Conservation (phyloP, 2,797 vertebrate genomes). For the Euthynnus affinis region DNA sequence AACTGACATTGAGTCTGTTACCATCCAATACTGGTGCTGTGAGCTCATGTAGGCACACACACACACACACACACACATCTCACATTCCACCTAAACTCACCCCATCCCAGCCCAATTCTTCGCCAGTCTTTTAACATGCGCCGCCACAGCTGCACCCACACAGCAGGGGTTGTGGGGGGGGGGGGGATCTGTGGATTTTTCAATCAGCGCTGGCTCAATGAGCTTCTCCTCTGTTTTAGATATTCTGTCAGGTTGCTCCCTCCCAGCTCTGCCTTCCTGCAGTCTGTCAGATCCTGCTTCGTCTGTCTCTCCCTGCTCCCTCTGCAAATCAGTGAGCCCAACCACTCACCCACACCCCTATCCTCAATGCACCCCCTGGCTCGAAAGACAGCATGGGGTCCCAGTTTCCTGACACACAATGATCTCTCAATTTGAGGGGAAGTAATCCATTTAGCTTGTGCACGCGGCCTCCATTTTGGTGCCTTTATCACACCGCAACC, state of each 20-base stretch:
- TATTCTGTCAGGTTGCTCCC: conserved; percentile 65
- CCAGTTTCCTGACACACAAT: conserved; percentile 75
- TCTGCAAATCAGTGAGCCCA: conserved; percentile 67
- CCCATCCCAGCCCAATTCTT: conserved; percentile 52
- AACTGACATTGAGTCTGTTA: not conserved
- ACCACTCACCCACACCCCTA: conserved; percentile 43
- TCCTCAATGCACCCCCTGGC: conserved; percentile 57
- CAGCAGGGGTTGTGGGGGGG: conserved; percentile 41
- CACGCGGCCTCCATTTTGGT: conserved; percentile 60
- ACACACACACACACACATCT: not conserved
- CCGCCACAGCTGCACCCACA: conserved; percentile 60
- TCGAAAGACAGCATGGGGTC: conserved; percentile 70
- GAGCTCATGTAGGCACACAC: conserved; percentile 9
- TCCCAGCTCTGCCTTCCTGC: conserved; percentile 52
- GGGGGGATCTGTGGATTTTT: conserved; percentile 67
- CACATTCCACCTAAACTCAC: conserved; percentile 54
- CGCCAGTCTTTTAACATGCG: conserved; percentile 61
- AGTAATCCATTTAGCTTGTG: conserved; percentile 82
- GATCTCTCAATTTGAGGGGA: conserved; percentile 83
- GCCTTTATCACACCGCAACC: conserved; percentile 42
- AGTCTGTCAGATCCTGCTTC: conserved; percentile 67
- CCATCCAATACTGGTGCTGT: not conserved
- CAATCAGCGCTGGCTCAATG: conserved; percentile 62
- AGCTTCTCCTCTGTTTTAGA: conserved; percentile 61
- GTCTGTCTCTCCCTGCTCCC: conserved; percentile 52